Base-by-base conservation (phyloP, 2,797 vertebrate genomes). In the Neoniphon sammara region DNA sequence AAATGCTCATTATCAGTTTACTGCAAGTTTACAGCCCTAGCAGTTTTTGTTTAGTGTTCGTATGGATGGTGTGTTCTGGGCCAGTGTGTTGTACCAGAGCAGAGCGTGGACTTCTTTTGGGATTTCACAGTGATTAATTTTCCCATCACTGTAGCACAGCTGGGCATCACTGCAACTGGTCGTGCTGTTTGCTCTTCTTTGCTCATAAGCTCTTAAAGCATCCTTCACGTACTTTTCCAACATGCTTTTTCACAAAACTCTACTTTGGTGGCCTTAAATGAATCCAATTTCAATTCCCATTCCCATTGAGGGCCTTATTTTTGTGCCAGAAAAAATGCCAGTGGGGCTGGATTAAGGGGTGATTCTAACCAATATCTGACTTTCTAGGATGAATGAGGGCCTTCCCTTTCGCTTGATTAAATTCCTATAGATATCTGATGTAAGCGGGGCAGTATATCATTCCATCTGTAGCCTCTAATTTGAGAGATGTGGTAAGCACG, bases 81-180 rank as follows among this genome's bases (percentile, higher is more conserved):
- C 6, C 55, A 31, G 6, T 31, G 30, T 39, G 36, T 53, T 23
- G 11, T 2, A 52, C 12, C 4, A 53, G 18, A 39, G 2, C n/a
- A 54, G 30, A 57, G 4, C 3, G 36, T 18, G 27, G 17, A 54
- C n/a, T 62, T 6, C 10, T 39, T 58, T 30, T 31, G 4, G 23
- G 23, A 39, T 31, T 31, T 6, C 59, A 27, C 44, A 12, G 30
- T 82, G 66, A 82, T 82, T 79, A 62, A 86, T 86, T 82, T 72
- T 63, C 50, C 73, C 21, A 61, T 72, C 62, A n/a, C 47, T 25
- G 15, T 63, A 47, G 50, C 53, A 49, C 63, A 77, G 46, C 39
- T 6, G 15, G 7, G 44, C 14, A 15, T 46, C 44, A 10, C 27
- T 69, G 50, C 39, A 49, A 21, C 15, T 65, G 57, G 6, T 34